Conservation (phyloP, 2,888 invertebrate genomes). For the Meteorus colon region DNA sequence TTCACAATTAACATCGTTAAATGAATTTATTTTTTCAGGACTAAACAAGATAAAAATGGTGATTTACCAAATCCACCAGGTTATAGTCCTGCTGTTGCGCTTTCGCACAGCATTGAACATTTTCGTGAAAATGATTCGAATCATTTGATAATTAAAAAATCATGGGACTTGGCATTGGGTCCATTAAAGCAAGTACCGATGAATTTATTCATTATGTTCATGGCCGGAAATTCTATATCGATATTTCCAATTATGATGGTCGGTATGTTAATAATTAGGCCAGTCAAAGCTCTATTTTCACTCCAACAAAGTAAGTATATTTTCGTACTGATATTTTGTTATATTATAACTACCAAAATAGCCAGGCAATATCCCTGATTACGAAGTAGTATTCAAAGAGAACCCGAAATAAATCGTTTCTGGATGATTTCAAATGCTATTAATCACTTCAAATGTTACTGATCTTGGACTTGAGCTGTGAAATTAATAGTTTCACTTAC, state of each 20-base stretch:
- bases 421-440: too few species aligned
- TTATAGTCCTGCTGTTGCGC: conserved; percentile 83
- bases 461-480: too few species aligned
- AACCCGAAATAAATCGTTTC: too few species aligned
- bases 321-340: neutral
- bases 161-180: conserved; percentile 97
- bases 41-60: conserved; percentile 69
- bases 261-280: conserved; percentile 97
- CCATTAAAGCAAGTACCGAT: conserved; percentile 98
- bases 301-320: conserved; percentile 80
- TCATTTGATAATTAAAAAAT: conserved; percentile 91
- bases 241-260: conserved; percentile 99
- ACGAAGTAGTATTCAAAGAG: too few species aligned
- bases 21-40: conserved; percentile 55
- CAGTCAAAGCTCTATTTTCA: conserved; percentile 95
- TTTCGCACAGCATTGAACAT: conserved; percentile 82
- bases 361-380: too few species aligned
- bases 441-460: too few species aligned
- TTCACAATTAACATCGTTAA: conserved; percentile 5
- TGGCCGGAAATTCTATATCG: conserved; percentile 99
- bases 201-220: conserved; percentile 99
- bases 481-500: too few species aligned
- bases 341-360: too few species aligned
- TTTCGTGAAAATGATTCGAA: conserved; percentile 88
- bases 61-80: conserved; percentile 89